phyloP scores from a whole-genome alignment of 2,797 vertebrate genomes.

The Mareca penelope region DNA sequence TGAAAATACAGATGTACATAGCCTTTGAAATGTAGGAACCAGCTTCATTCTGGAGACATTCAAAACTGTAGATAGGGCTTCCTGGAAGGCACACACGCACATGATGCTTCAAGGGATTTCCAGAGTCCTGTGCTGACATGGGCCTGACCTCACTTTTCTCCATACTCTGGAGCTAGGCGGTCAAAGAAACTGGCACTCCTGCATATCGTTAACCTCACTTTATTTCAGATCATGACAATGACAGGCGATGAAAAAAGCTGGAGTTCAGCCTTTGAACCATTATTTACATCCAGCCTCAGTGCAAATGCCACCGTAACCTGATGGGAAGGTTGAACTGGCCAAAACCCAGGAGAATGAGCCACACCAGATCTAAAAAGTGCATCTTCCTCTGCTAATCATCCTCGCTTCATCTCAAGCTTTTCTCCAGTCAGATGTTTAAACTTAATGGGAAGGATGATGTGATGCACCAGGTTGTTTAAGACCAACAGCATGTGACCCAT shows the following conservation, averaged over 20 bases:
- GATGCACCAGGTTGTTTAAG: slow-evolving; percentile 75
- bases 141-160: background rate
- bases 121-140: background rate
- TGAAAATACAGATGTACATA: background rate
- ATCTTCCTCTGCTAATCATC: background rate
- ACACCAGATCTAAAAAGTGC: background rate
- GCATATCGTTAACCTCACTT: background rate
- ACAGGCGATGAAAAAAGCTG: background rate
- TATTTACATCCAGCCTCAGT: background rate
- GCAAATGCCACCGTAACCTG: background rate
- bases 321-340: background rate
- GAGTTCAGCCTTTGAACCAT: background rate
- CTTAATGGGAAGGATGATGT: slow-evolving; percentile 78
- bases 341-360: background rate
- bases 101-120: background rate
- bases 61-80: background rate
- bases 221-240: background rate
- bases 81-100: background rate
- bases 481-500: slow-evolving; percentile 46
- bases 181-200: background rate
- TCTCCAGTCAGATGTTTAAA: slow-evolving; percentile 4
- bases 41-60: slow-evolving; percentile 1
- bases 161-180: fast-evolving
- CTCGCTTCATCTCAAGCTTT: background rate
- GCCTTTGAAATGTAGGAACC: background rate